Evolutionary conservation across 2,888 invertebrate genomes (phyloP).

Genomic region (Sympetrum striolatum): DNA sequence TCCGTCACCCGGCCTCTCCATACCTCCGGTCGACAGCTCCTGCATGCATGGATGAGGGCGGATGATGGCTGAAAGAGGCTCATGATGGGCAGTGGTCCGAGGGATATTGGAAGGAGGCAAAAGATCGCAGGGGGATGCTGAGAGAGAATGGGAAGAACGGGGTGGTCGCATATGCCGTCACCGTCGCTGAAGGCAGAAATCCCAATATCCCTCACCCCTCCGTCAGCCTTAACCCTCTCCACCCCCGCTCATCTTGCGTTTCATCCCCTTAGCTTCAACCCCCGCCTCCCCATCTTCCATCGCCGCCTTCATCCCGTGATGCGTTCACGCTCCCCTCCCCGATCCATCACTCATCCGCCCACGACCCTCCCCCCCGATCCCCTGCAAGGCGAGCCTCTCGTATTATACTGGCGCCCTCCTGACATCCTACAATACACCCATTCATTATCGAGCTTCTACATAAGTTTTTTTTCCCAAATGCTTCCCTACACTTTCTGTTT

Average conservation of each 20-base stretch:
- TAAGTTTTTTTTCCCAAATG: constrained; percentile 7
- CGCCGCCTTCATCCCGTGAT: constrained; percentile 23
- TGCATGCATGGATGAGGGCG: constrained; percentile 41
- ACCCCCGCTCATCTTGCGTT: background rate
- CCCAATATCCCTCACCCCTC: constrained; percentile 14
- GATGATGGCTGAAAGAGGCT: constrained; percentile 2
- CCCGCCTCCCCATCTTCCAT: background rate
- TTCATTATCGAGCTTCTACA: constrained; percentile 42
- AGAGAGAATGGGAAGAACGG: background rate
- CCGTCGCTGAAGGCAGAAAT: background rate
- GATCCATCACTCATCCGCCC: constrained; percentile 42
- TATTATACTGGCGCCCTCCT: constrained; percentile 44
- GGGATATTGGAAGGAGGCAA: background rate
- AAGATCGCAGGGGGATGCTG: background rate
- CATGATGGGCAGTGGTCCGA: background rate
- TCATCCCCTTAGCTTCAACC: background rate
- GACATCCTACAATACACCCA: constrained; percentile 44
- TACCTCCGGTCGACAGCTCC: constrained; percentile 17
- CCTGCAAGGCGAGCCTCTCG: constrained; percentile 40
- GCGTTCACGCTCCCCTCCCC: constrained; percentile 38
- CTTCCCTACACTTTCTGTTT: background rate
- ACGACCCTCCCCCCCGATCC: constrained; percentile 13
- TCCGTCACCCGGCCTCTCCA: background rate
- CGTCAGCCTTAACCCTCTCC: background rate
- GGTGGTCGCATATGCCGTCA: constrained; percentile 2